A percentile compares a stretch with the other conserved stretches of the same genome.
These are phyloP conservation scores for Merodon equestris DNA, from an alignment of 2,888 invertebrate species.

Conservation along the genomic window DNA sequence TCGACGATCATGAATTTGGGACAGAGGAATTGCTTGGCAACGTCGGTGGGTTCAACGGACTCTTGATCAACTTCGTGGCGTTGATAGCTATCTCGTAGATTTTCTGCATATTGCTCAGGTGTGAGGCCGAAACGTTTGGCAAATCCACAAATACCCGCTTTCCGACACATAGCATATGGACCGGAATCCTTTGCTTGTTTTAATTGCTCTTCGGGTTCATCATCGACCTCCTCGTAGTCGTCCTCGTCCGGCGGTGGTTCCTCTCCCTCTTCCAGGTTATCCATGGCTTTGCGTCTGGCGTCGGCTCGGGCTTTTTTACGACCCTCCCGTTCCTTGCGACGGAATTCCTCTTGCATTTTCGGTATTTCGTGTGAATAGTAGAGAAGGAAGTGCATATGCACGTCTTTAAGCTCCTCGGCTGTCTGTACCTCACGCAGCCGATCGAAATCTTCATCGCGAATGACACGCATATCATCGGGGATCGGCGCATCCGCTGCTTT, in stretches of 20 bases:
- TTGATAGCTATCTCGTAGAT: conserved; percentile 96
- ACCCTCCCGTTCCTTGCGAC: conserved; percentile 84
- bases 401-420: conserved; percentile 94
- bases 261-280: conserved; percentile 70
- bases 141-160: conserved; percentile 90
- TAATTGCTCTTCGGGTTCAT: conserved; percentile 82
- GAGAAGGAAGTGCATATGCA: conserved; percentile 94
- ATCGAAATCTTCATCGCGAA: conserved; percentile 92
- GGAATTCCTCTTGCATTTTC: conserved; percentile 88
- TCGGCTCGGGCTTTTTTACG: conserved; percentile 80
- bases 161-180: conserved; percentile 91
- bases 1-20: conserved; percentile 85
- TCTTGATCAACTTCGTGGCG: conserved; percentile 97
- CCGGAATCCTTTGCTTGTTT: conserved; percentile 94
- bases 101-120: conserved; percentile 97
- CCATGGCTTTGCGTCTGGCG: conserved; percentile 70
- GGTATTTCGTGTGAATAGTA: conserved; percentile 93
- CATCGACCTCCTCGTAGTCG: conserved; percentile 82
- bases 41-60: conserved; percentile 88
- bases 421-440: conserved; percentile 88
- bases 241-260: conserved; percentile 81
- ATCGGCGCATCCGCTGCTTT: conserved; percentile 90
- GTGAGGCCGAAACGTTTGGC: conserved; percentile 95
- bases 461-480: conserved; percentile 88
- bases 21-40: conserved; percentile 88